A percentile compares a stretch with the other conserved stretches of the same genome.
Evolutionary conservation across 2,797 vertebrate genomes (phyloP).

Genomic region (Coccyzus lansbergi): DNA sequence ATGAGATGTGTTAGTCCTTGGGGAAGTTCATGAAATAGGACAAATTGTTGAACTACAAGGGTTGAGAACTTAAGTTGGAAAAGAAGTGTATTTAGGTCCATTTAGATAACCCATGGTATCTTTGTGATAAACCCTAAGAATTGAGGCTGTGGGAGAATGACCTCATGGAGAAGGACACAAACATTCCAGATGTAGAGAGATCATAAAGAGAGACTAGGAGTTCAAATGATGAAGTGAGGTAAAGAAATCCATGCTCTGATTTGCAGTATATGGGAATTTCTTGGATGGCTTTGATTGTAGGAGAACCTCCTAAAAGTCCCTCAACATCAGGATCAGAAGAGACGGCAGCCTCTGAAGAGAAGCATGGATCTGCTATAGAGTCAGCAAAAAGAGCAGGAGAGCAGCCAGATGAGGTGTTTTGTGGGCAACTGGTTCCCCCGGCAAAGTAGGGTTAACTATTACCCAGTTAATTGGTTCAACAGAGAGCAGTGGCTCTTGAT

Average conservation of each 20-base stretch:
- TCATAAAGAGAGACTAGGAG: background rate
- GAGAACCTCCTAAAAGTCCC: rapidly evolving
- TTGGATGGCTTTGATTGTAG: background rate
- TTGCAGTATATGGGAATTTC: background rate
- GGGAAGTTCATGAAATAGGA: background rate
- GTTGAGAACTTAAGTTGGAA: background rate
- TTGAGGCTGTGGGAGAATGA: rapidly evolving
- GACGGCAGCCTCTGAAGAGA: background rate
- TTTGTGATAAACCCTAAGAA: background rate
- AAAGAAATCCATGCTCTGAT: background rate
- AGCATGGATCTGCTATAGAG: background rate
- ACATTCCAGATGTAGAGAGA: background rate
- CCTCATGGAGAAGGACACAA: background rate
- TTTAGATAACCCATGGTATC: background rate
- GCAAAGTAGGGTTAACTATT: background rate
- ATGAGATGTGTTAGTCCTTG: background rate
- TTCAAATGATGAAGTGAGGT: background rate
- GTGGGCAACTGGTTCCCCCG: background rate
- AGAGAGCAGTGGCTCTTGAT: background rate
- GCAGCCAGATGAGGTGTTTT: background rate
- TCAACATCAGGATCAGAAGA: background rate
- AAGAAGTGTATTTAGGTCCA: background rate
- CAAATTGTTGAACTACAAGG: background rate
- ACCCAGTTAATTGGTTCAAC: background rate
- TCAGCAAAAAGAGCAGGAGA: background rate